Conservation (phyloP, 30 jellyfish, hydroid and myxozoan species). For the Catostylus mosaicus region DNA sequence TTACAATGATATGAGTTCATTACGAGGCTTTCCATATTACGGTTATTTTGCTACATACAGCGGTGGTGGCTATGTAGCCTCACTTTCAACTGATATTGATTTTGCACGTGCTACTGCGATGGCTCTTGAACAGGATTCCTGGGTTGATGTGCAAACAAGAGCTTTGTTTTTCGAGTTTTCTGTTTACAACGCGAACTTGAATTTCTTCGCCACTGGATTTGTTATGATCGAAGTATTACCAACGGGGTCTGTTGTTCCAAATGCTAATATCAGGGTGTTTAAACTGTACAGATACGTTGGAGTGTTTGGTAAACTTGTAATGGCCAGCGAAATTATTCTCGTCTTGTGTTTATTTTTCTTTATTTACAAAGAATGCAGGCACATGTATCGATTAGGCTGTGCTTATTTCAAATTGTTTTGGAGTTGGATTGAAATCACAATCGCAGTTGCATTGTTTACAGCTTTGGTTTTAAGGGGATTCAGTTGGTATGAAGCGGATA, state of each 20-base stretch:
- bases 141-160: conserved; percentile 78
- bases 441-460: conserved; percentile 40
- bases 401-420: conserved; percentile 62
- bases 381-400: conserved; percentile 45
- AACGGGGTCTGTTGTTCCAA: conserved; percentile 73
- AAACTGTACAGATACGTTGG: conserved; percentile 67
- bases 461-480: conserved; percentile 41
- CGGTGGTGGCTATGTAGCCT: conserved; percentile 89
- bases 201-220: conserved; percentile 74
- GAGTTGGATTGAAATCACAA: conserved; percentile 61
- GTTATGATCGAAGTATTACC: conserved; percentile 65
- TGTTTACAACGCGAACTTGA: conserved; percentile 79
- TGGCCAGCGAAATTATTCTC: conserved; percentile 66
- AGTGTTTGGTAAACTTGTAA: conserved; percentile 21
- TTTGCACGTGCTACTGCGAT: conserved; percentile 59
- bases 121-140: conserved; percentile 61
- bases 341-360: conserved; percentile 58
- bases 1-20: conserved; percentile 22
- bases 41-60: conserved; percentile 65
- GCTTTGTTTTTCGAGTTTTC: conserved; percentile 88
- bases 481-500: conserved; percentile 61
- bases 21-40: conserved; percentile 72
- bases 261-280: conserved; percentile 42
- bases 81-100: conserved; percentile 66
- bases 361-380: conserved; percentile 58